Evolutionary conservation across 2,113 vertebrate genomes (phyloP), one percentile per base, ranked within the genome.

Genomic region (Rhombomys opimus): DNA sequence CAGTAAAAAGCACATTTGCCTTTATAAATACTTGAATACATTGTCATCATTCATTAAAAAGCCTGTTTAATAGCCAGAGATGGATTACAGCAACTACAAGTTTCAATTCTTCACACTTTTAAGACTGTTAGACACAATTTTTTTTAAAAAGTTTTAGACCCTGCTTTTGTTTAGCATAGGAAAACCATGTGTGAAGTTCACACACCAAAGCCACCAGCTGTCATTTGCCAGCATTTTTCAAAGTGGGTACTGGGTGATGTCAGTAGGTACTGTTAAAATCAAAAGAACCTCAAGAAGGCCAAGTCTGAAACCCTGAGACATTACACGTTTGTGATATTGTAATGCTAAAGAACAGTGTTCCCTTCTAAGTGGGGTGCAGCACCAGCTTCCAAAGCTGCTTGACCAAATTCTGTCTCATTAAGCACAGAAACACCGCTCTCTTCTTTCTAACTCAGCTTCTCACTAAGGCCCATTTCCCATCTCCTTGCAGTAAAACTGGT

Each of bases 61-160:
- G 61, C 30, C 70, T 94, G 87, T 91, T 97, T 94, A 95, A 72
- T 65, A 94, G 20, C 59, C 9, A 96, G 63, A 46, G 25, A 17
- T 23, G 90, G 91, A 93, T 98, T 97, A 96, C 63, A 97, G 90
- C 82, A 97, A 98, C 95, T 97, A 88, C 97, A 98, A 97, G 20
- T 96, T 96, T 92, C 77, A 82, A 23, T 50, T 93, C 68, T 91
- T 95, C 63, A 78, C 10, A 88, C 63, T 93, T 89, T 90, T 80
- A 67, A 91, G 46, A 92, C 35, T 1, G 59, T 77, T 89, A 93
- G 63, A 85, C 68, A 73, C 12, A 88, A 90, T 72, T n/a, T n/a
- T 68, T 41, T 72, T 5, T 4, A 63, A 32, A 95, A 89, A 75
- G 68, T 90, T 87, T 89, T 25, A 90, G 50, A 13, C 59, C 87